Base-by-base conservation (phyloP, 2,113 vertebrate genomes). In the Dasyprocta punctata region DNA sequence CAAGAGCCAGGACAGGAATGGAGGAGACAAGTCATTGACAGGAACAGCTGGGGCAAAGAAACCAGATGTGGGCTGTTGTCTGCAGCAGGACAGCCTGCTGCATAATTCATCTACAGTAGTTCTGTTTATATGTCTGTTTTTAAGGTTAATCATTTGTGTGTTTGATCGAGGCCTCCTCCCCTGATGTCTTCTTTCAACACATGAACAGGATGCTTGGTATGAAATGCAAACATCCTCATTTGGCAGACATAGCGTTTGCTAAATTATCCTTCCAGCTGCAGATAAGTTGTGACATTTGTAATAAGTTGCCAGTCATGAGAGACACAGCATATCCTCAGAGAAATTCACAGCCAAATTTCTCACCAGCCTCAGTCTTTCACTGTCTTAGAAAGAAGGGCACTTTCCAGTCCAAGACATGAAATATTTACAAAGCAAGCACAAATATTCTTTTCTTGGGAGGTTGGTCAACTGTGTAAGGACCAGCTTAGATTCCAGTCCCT, bases 181-280 rank as follows among this genome's bases (percentile, higher is more conserved):
- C 89, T 52, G 81, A 94, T 81, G 14, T 2, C 89, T 92, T 92
- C 96, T 97, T 87, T 96, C 90, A 83, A 87, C 88, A 75, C 61
- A 84, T 47, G 96, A 96, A 86, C 95, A 97, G 86, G 71, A 90
- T 58, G 75, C 92, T 61, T 41, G 38, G 88, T 84, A 83, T 30
- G 44, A 97, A 95, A 96, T 52, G 95, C 94, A 96, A 95, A 96
- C 94, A 94, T 71, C 78, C 86, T 97, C 96, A 96, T 96, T 88
- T 97, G 96, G 96, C 90, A 96, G 90, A 80, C 6, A 0, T 61
- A 8, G 67, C 94, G 88, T 90, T 96, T 90, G 90, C 92, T 86
- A 95, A 97, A 98, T 97, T 88, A 97, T 86, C 95, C 88, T 95
- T 97, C 93, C 96, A 98, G 96, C 96, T 96, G 93, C 96, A 97